Evolutionary conservation across 2,113 vertebrate species (phyloP).

Genomic region (Elaphurus davidianus): DNA sequence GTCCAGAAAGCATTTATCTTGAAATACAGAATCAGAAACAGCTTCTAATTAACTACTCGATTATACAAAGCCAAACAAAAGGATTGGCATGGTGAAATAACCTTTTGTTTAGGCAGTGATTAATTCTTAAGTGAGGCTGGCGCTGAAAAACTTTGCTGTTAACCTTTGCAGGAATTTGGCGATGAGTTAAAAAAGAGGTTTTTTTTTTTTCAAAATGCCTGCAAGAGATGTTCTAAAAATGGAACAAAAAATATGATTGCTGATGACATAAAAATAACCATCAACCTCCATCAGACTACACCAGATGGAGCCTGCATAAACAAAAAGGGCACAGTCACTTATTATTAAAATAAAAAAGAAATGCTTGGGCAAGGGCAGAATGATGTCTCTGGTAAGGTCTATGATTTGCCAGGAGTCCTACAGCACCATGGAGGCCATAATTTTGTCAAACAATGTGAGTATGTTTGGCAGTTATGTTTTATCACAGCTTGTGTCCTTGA

Average conservation of each 20-base stretch:
- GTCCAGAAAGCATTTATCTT: neutral
- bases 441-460: conserved; percentile 1
- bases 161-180: conserved; percentile 14
- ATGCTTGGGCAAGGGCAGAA: neutral
- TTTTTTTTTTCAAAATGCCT: neutral
- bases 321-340: neutral
- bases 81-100: neutral
- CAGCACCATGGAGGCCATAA: neutral
- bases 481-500: conserved; percentile 1
- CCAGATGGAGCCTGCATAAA: neutral
- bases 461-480: neutral
- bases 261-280: conserved; percentile 19
- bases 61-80: neutral
- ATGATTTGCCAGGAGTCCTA: neutral
- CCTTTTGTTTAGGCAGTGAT: neutral
- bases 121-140: neutral
- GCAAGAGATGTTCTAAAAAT: conserved; percentile 35
- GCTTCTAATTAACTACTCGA: neutral
- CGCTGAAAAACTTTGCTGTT: neutral
- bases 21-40: conserved; percentile 29
- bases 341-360: neutral
- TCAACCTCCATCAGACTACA: neutral
- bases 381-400: neutral
- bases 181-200: neutral
- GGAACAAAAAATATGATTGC: conserved; percentile 19